Conservation (phyloP, 1,140 invertebrate genomes). For the Meloidogyne floridensis region DNA sequence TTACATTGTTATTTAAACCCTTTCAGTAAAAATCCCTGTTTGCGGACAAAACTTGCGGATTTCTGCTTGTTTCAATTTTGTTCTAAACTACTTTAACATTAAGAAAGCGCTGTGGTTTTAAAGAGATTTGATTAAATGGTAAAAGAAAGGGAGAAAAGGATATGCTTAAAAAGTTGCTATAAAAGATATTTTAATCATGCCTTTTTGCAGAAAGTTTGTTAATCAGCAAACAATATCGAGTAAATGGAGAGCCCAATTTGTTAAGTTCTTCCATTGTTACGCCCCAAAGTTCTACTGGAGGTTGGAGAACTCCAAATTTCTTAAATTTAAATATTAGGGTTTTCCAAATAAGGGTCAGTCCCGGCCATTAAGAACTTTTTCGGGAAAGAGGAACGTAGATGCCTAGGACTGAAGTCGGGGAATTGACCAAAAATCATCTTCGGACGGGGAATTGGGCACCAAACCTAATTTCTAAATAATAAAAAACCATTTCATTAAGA, state of each 20-base stretch:
- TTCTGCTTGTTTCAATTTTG: no score
- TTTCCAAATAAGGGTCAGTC: no score
- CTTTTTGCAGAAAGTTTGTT: slow-evolving; percentile 43
- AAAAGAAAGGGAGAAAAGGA: neutral
- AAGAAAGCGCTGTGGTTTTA: no score
- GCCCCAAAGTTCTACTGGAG: slow-evolving; percentile 57
- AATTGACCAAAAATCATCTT: no score
- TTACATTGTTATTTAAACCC: no score
- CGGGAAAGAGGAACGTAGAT: no score
- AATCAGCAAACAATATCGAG: slow-evolving; percentile 51
- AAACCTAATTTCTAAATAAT: neutral
- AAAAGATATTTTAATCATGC: neutral
- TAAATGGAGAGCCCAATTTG: slow-evolving; percentile 54
- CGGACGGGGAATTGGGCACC: no score
- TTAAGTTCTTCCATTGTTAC: slow-evolving; percentile 46
- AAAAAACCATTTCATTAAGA: slow-evolving; percentile 45
- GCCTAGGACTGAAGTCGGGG: no score
- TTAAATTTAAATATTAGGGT: slow-evolving; percentile 38
- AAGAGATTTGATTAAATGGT: neutral
- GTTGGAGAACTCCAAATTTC: slow-evolving; percentile 58
- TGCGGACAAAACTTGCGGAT: no score
- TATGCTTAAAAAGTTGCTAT: neutral
- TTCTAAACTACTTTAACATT: no score
- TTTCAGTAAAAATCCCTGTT: no score
- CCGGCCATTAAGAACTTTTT: no score